Conservation (phyloP, 1,140 invertebrate genomes). For the Pseudachorutes palmiensis region DNA sequence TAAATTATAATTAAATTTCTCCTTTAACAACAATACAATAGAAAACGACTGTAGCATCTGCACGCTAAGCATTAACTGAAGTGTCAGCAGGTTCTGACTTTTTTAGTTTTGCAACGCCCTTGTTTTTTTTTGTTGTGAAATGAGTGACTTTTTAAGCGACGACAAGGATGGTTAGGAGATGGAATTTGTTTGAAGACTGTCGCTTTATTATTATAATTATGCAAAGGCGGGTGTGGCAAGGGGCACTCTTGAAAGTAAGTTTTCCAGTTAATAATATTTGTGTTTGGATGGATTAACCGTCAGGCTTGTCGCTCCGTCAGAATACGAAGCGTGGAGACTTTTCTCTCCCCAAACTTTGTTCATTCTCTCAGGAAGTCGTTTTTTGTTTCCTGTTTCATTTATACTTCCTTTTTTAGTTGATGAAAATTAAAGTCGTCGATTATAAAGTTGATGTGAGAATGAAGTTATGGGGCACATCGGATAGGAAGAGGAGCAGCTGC, state of each 20-base stretch:
- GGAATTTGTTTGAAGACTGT: not conserved
- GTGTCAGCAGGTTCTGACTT: too few species aligned
- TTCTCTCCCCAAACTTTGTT: not conserved
- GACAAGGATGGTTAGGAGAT: too few species aligned
- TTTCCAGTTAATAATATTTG: not conserved
- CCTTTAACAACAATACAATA: too few species aligned
- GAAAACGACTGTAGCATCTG: too few species aligned
- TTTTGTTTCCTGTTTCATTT: not conserved
- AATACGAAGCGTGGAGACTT: not conserved
- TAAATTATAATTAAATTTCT: too few species aligned
- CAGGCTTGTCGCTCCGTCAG: not conserved
- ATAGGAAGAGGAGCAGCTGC: not conserved
- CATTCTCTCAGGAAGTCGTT: not conserved
- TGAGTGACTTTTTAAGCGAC: too few species aligned
- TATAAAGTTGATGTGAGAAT: not conserved
- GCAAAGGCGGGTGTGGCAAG: not conserved
- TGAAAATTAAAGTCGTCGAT: slow-evolving; percentile 2
- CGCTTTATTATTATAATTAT: slow-evolving; percentile 2
- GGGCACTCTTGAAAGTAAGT: not conserved
- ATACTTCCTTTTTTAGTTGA: not conserved
- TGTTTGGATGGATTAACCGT: not conserved
- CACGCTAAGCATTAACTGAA: too few species aligned
- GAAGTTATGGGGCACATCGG: not conserved
- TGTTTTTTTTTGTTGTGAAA: too few species aligned
- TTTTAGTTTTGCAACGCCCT: too few species aligned